Evolutionary conservation across 1,140 invertebrate genomes (phyloP).

Genomic region (Colletes gigas): DNA sequence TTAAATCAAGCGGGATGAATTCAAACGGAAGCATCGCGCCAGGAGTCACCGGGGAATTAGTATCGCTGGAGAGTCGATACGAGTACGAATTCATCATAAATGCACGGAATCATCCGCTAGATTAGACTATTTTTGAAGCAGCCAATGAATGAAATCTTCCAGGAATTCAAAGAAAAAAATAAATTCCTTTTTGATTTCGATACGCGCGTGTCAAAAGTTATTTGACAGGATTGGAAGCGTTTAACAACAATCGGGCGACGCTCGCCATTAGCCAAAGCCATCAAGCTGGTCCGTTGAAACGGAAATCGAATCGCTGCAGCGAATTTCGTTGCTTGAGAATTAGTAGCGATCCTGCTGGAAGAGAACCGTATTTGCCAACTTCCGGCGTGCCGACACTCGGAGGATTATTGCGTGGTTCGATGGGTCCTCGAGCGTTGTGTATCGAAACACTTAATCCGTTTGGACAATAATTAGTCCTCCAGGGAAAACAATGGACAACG

Average conservation of each 20-base stretch:
- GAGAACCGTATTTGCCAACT: constrained; percentile 6
- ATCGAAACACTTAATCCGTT: constrained; percentile 57
- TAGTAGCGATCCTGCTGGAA: constrained; percentile 13
- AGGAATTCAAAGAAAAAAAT: not conserved
- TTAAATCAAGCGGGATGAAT: not conserved
- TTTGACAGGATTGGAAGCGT: too few relatives aligned
- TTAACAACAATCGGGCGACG: too few relatives aligned
- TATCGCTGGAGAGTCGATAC: not conserved
- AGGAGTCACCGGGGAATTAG: not conserved
- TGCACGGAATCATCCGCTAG: not conserved
- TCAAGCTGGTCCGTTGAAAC: too few relatives aligned
- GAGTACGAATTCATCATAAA: not conserved
- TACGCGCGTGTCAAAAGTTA: too few relatives aligned
- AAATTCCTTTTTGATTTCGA: too few relatives aligned
- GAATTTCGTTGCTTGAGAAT: not conserved
- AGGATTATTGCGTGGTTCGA: constrained; percentile 39
- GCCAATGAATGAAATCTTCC: too few relatives aligned
- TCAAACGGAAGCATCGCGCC: not conserved
- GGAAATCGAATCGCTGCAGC: not conserved
- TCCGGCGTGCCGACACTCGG: constrained; percentile 22
- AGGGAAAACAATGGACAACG: constrained; percentile 55
- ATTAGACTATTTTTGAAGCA: not conserved
- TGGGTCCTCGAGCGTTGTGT: constrained; percentile 31
- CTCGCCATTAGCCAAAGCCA: too few relatives aligned
- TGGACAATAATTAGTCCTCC: constrained; percentile 61